phyloP scores from a whole-genome alignment of 1,140 invertebrate species.

The Papilio machaon region DNA sequence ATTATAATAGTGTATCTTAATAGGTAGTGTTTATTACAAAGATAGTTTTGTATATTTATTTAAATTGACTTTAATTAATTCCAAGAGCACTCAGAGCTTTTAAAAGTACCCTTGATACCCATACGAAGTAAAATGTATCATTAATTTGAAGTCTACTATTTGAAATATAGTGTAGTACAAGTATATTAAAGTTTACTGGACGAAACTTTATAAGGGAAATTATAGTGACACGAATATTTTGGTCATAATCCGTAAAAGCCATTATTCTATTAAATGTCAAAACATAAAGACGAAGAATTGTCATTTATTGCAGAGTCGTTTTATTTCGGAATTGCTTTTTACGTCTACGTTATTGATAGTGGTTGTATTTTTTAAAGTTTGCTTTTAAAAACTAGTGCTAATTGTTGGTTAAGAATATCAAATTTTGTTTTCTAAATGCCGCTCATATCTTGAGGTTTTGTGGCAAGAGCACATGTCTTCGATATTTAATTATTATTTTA shows the following conservation, averaged over 20 bases:
- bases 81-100: conserved; percentile 9
- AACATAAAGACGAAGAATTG: not conserved
- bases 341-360: not conserved
- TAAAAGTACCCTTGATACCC: conserved; percentile 14
- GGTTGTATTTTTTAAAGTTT: not conserved
- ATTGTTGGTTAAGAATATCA: not conserved
- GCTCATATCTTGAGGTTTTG: too few species aligned
- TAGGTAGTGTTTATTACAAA: not conserved
- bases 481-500: too few species aligned
- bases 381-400: not conserved
- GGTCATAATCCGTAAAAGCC: not conserved
- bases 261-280: not conserved
- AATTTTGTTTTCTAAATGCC: not conserved
- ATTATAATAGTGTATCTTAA: not conserved
- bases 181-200: not conserved
- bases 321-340: conserved; percentile 6
- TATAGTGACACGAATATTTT: not conserved
- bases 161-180: not conserved
- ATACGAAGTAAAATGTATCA: conserved; percentile 4
- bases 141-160: conserved; percentile 7
- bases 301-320: not conserved
- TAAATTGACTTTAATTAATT: conserved; percentile 3
- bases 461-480: too few species aligned
- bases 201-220: not conserved
- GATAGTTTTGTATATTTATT: not conserved